phyloP scores from a whole-genome alignment of 2,797 vertebrate genomes.

The Balearica regulorum region DNA sequence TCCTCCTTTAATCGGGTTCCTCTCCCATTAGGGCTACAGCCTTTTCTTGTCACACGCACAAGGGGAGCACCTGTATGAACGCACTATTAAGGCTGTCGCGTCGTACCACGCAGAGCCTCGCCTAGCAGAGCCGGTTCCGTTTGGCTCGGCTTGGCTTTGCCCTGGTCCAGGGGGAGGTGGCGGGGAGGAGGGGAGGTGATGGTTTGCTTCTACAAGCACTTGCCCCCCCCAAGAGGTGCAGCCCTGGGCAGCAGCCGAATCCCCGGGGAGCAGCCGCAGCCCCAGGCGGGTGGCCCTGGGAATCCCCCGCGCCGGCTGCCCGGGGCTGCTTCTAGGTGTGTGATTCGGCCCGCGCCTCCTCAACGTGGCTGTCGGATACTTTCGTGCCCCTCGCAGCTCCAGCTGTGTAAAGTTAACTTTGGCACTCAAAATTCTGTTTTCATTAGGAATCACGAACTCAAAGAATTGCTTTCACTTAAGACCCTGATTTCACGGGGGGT shows the following conservation, averaged over 20 bases:
- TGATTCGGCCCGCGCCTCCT: accelerated
- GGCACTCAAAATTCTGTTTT: neutral
- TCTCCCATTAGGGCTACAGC: neutral
- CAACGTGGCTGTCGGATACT: accelerated
- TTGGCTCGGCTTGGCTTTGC: neutral
- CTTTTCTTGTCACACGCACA: accelerated
- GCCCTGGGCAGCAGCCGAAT: neutral
- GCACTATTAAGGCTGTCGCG: accelerated
- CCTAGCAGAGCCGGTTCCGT: accelerated
- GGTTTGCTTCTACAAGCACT: neutral
- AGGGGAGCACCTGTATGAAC: accelerated
- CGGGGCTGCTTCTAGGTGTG: neutral
- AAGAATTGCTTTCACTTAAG: neutral
- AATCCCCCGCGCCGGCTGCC: accelerated
- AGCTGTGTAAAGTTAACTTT: neutral
- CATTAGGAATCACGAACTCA: neutral
- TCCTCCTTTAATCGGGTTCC: neutral
- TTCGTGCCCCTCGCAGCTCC: neutral
- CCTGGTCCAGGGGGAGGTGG: neutral
- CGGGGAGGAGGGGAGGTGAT: neutral
- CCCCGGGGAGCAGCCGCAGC: neutral
- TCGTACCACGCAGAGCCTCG: neutral
- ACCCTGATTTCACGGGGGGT: neutral
- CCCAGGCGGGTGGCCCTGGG: neutral
- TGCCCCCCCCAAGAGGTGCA: neutral